Percentiles rank a stretch among this genome's conserved stretches.
These are phyloP conservation scores for Rhinophrynus dorsalis DNA, from an alignment of 2,797 vertebrate species.

Conservation along the genomic window DNA sequence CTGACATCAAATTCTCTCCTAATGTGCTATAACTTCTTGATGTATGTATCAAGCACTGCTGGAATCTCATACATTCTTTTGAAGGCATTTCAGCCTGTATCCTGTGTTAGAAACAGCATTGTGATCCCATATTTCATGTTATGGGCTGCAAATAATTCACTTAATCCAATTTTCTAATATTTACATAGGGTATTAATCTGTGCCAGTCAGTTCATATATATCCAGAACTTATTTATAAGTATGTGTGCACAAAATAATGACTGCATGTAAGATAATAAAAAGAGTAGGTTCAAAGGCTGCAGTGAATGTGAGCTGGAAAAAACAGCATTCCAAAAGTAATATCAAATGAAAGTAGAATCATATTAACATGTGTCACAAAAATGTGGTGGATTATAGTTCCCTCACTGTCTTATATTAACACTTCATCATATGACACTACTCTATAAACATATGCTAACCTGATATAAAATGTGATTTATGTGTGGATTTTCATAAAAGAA, in stretches of 20 bases:
- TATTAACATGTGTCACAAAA: constrained; percentile 56
- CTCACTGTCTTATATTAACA: constrained; percentile 62
- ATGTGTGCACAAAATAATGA: not conserved
- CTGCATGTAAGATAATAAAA: constrained; percentile 27
- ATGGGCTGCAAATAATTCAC: constrained; percentile 1
- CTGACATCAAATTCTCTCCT: not conserved
- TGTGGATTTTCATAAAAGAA: constrained; percentile 9
- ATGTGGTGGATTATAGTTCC: constrained; percentile 57
- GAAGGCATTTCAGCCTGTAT: not conserved
- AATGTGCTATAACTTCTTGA: not conserved
- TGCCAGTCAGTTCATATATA: constrained; percentile 2
- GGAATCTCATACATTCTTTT: not conserved
- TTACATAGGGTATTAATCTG: not conserved
- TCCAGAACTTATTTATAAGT: not conserved
- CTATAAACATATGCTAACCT: constrained; percentile 57
- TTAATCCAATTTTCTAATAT: constrained; percentile 1
- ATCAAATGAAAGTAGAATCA: constrained; percentile 56
- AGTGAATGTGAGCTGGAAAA: constrained; percentile 31
- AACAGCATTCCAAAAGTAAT: constrained; percentile 54
- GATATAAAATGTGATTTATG: constrained; percentile 46
- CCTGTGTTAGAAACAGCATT: not conserved
- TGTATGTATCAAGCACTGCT: not conserved
- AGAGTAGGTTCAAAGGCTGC: constrained; percentile 50
- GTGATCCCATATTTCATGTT: constrained; percentile 6
- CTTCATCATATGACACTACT: constrained; percentile 61